These are phyloP conservation scores for Xestia sexstrigata DNA, from an alignment of 2,888 invertebrate species.

Conservation along the genomic window DNA sequence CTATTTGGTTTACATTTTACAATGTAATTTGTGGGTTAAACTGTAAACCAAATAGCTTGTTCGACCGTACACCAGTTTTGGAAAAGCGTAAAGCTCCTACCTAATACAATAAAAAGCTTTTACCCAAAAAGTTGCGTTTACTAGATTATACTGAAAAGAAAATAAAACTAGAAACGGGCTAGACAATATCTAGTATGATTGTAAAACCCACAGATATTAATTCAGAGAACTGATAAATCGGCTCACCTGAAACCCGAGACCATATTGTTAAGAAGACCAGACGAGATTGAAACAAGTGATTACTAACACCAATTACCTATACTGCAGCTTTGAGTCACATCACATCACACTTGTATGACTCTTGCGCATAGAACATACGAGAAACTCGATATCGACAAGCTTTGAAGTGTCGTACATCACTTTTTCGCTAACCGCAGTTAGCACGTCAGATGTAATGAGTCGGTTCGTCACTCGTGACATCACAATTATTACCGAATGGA, in stretches of 20 bases:
- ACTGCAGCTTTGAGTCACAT: slow-evolving; percentile 56
- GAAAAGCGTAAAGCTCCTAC: not conserved
- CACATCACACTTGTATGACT: slow-evolving; percentile 31
- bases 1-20: too few species aligned
- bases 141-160: not conserved
- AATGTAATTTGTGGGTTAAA: too few species aligned
- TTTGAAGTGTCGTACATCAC: slow-evolving; percentile 62
- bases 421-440: slow-evolving; percentile 67
- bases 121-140: not conserved
- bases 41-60: too few species aligned
- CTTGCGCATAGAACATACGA: slow-evolving; percentile 46
- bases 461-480: slow-evolving; percentile 71
- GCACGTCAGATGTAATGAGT: slow-evolving; percentile 66
- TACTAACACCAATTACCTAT: slow-evolving; percentile 59
- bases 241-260: slow-evolving; percentile 71
- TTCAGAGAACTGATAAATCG: slow-evolving; percentile 64
- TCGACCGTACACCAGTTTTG: too few species aligned
- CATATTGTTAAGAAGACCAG: slow-evolving; percentile 60
- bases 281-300: slow-evolving; percentile 63
- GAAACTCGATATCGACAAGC: slow-evolving; percentile 69
- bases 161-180: not conserved
- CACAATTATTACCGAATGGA: slow-evolving; percentile 72
- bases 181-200: not conserved
- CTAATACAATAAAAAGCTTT: not conserved
- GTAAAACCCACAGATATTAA: slow-evolving; percentile 47